A percentile compares a stretch with the other conserved stretches of the same genome.
Evolutionary conservation across 2,797 vertebrate genomes (phyloP).

Genomic region (Potorous gilbertii): DNA sequence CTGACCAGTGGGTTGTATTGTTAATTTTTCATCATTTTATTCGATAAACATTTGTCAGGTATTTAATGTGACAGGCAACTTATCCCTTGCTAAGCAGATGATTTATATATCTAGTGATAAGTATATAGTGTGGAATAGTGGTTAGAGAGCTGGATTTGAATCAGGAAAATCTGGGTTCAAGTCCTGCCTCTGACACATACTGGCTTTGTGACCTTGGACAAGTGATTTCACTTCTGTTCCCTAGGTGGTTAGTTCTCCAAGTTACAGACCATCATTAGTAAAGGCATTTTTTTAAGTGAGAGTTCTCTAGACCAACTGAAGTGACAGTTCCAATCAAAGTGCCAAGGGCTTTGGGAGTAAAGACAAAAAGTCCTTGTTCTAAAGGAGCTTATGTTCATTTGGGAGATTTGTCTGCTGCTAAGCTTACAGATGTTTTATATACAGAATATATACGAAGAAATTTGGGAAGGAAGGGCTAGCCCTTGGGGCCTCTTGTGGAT

Average conservation of each 20-base stretch:
- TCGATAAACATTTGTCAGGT: not conserved
- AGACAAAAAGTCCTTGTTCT: not conserved
- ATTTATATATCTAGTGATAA: not conserved
- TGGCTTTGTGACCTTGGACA: not conserved
- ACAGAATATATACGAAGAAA: not conserved
- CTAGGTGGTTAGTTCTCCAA: not conserved
- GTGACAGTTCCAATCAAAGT: not conserved
- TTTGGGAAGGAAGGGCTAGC: not conserved
- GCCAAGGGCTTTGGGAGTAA: not conserved
- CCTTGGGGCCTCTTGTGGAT: not conserved
- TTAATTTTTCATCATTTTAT: not conserved
- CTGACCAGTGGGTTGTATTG: not conserved
- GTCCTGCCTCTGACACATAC: not conserved
- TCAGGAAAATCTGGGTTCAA: not conserved
- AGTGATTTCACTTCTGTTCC: not conserved
- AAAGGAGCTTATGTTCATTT: not conserved
- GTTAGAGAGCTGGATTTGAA: not conserved
- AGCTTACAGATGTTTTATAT: not conserved
- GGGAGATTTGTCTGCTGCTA: not conserved
- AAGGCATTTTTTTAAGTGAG: not conserved
- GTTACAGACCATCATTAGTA: not conserved
- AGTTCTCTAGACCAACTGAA: not conserved
- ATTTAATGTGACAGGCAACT: not conserved
- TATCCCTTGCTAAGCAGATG: not conserved
- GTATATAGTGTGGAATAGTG: not conserved